Evolutionary conservation across 30 jellyfish, hydroid and myxozoan species (phyloP).

Genomic region (Mastigias papua): DNA sequence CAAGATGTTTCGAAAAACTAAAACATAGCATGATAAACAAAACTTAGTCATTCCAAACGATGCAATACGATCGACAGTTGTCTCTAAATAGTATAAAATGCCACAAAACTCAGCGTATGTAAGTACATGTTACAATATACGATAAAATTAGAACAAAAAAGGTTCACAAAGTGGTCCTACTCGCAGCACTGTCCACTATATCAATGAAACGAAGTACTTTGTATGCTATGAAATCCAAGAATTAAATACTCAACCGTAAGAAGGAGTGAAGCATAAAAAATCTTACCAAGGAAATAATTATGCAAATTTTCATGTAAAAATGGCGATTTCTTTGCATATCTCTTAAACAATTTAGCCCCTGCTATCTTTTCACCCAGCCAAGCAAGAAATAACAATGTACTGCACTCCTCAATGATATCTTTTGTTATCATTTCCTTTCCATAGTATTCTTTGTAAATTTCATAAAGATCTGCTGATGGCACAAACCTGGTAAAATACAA

Average conservation of each 20-base stretch:
- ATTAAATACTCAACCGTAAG: not conserved
- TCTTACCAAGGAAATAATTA: constrained; percentile 78
- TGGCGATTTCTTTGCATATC: constrained; percentile 83
- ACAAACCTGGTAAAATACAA: constrained; percentile 62
- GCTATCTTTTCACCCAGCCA: constrained; percentile 86
- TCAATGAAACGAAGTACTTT: no score
- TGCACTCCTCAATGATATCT: constrained; percentile 70
- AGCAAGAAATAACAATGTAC: constrained; percentile 73
- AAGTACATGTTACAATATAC: no score
- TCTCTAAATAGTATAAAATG: no score
- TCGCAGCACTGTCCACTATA: no score
- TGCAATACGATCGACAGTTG: no score
- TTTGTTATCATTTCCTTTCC: constrained; percentile 71
- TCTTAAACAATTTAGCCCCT: constrained; percentile 76
- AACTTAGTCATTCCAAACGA: no score
- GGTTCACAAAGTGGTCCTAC: no score
- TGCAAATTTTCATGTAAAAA: constrained; percentile 80
- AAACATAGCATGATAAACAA: no score
- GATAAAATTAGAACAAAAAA: no score
- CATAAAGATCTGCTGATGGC: constrained; percentile 76
- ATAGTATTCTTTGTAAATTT: constrained; percentile 76
- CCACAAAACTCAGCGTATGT: no score
- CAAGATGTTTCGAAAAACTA: no score
- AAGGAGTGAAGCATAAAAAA: not conserved
- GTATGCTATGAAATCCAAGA: not conserved